Evolutionary conservation across 2,888 invertebrate genomes (phyloP).

Genomic region (Napeogenes sylphis): DNA sequence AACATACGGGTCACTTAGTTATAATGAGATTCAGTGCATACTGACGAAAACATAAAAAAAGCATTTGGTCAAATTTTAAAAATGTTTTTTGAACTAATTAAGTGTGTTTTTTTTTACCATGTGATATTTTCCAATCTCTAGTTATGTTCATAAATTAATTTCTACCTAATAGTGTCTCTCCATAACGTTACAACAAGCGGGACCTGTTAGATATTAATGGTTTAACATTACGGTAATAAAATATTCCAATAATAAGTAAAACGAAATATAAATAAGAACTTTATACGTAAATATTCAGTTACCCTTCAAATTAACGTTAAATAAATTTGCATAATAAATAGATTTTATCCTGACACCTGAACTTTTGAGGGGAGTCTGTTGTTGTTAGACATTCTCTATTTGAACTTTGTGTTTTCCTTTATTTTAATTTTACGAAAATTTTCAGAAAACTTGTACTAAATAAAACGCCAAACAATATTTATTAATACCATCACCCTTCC

Average conservation of each 20-base stretch:
- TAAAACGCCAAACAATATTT: too few species aligned
- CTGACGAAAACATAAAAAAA: too few species aligned
- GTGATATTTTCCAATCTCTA: too few species aligned
- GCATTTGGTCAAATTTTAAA: too few species aligned
- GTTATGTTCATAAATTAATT: too few species aligned
- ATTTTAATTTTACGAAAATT: background rate
- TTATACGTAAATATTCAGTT: background rate
- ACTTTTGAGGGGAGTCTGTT: background rate
- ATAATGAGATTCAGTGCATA: background rate
- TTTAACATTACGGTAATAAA: background rate
- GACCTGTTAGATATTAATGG: too few species aligned
- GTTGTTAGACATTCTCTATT: background rate
- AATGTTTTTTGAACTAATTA: too few species aligned
- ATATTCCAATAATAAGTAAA: background rate
- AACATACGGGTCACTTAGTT: background rate
- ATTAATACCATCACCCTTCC: too few species aligned
- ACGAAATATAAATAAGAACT: background rate
- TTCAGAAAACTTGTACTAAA: background rate
- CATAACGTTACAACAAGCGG: too few species aligned
- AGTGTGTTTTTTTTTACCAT: too few species aligned
- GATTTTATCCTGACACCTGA: constrained; percentile 11
- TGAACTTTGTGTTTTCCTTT: background rate
- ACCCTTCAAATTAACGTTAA: background rate
- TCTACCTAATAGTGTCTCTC: too few species aligned
- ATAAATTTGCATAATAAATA: constrained; percentile 21